Percentiles rank a stretch among this genome's conserved stretches.
phyloP scores from a whole-genome alignment of 2,888 invertebrate species.

The Epirrhoe tristata region DNA sequence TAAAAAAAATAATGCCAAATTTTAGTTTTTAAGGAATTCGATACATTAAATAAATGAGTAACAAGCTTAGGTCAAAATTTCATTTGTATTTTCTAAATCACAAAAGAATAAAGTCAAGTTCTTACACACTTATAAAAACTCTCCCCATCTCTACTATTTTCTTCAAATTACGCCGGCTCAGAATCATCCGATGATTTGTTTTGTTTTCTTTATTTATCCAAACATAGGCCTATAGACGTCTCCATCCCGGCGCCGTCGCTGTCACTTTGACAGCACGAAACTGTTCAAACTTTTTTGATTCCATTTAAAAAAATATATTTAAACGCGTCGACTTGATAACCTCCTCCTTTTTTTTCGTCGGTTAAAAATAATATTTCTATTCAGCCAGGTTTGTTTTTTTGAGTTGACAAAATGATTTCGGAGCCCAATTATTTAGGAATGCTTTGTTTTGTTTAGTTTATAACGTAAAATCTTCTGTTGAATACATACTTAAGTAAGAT shows the following conservation, averaged over 20 bases:
- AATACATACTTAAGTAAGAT: too few relatives aligned
- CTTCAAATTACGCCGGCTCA: conserved; percentile 19
- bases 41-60: too few relatives aligned
- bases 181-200: conserved; percentile 40
- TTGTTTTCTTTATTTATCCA: conserved; percentile 54
- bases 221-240: conserved; percentile 73
- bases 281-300: conserved; percentile 55
- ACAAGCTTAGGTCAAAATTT: too few relatives aligned
- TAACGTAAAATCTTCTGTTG: background rate
- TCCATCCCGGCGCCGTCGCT: conserved; percentile 72
- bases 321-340: too few relatives aligned
- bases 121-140: background rate
- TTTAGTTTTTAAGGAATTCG: too few relatives aligned
- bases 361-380: conserved; percentile 67
- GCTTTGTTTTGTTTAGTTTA: background rate
- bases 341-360: too few relatives aligned
- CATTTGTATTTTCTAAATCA: background rate
- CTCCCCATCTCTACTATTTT: background rate
- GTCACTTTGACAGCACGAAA: conserved; percentile 75
- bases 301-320: too few relatives aligned
- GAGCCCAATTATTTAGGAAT: conserved; percentile 4
- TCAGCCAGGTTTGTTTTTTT: conserved; percentile 51
- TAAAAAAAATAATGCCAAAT: too few relatives aligned
- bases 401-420: conserved; percentile 39
- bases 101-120: background rate